Percentiles rank a stretch among this genome's conserved stretches.
phyloP scores from a whole-genome alignment of 2,888 invertebrate species.

The Diadegma fenestrale region DNA sequence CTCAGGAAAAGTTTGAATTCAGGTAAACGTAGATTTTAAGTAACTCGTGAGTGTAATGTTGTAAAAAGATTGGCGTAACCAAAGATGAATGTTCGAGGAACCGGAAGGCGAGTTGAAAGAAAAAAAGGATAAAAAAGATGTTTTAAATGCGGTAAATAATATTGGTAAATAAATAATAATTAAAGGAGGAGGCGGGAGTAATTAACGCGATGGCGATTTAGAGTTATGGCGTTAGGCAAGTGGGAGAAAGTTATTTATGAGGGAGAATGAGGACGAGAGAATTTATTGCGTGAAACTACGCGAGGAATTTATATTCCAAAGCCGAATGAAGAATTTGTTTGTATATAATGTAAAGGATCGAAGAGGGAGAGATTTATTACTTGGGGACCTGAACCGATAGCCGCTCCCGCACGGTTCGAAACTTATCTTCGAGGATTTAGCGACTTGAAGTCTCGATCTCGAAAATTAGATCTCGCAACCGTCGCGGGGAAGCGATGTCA shows the following conservation, averaged over 20 bases:
- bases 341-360: conserved; percentile 77
- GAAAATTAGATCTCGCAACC: conserved; percentile 38
- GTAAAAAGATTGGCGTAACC: conserved; percentile 29
- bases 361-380: conserved; percentile 73
- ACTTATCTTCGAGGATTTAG: conserved; percentile 14
- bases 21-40: conserved; percentile 46
- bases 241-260: conserved; percentile 18
- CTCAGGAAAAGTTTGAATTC: conserved; percentile 9
- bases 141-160: conserved; percentile 22
- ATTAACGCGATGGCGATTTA: conserved; percentile 28
- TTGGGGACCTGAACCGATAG: conserved; percentile 81
- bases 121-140: conserved; percentile 22
- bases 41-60: conserved; percentile 30
- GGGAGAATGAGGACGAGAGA: conserved; percentile 20
- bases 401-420: conserved; percentile 63
- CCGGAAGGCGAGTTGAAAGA: not conserved
- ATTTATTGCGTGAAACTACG: conserved; percentile 4
- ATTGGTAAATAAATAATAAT: conserved; percentile 23
- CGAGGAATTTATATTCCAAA: not conserved
- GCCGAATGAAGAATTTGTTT: conserved; percentile 63
- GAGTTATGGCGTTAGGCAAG: conserved; percentile 20
- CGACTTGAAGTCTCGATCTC: conserved; percentile 10
- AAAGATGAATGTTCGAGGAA: conserved; percentile 36
- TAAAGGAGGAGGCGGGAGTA: conserved; percentile 17
- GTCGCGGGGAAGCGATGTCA: conserved; percentile 76